phyloP scores from a whole-genome alignment of 2,113 vertebrate genomes.

The Piaya cayana region DNA sequence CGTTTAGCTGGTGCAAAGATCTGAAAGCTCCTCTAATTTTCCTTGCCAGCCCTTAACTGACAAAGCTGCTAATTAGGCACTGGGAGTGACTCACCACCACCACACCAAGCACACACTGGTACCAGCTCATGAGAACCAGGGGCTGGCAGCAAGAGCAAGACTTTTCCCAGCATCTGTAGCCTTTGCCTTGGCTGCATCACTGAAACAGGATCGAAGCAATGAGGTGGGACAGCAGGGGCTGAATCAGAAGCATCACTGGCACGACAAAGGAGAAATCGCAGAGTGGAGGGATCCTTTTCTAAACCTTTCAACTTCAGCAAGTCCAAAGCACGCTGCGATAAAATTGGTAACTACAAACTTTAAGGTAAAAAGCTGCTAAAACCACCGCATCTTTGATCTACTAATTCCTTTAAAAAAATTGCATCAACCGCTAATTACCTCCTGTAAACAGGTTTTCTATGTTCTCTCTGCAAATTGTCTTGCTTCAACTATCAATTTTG shows the following conservation, averaged over 20 bases:
- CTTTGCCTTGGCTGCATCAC: neutral
- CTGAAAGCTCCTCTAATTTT: neutral
- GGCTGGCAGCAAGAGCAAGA: neutral
- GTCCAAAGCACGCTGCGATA: neutral
- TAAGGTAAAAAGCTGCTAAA: constrained; percentile 31
- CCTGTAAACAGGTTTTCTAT: constrained; percentile 7
- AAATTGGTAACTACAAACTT: neutral
- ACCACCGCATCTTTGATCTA: neutral
- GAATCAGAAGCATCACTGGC: neutral
- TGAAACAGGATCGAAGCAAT: neutral
- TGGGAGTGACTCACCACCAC: neutral
- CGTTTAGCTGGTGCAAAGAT: rapidly evolving
- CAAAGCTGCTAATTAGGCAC: neutral
- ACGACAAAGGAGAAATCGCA: neutral
- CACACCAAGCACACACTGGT: neutral
- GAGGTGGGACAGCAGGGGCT: neutral
- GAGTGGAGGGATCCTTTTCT: neutral
- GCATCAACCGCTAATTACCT: constrained; percentile 37
- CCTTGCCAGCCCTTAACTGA: neutral
- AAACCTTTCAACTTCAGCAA: neutral
- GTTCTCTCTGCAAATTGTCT: constrained; percentile 42
- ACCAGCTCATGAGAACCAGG: neutral
- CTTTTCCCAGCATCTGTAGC: neutral
- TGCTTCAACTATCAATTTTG: constrained; percentile 44
- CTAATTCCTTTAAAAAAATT: neutral